A percentile compares a stretch with the other conserved stretches of the same genome.
Evolutionary conservation across 2,113 vertebrate species (phyloP).

Genomic region (Etia nguti): DNA sequence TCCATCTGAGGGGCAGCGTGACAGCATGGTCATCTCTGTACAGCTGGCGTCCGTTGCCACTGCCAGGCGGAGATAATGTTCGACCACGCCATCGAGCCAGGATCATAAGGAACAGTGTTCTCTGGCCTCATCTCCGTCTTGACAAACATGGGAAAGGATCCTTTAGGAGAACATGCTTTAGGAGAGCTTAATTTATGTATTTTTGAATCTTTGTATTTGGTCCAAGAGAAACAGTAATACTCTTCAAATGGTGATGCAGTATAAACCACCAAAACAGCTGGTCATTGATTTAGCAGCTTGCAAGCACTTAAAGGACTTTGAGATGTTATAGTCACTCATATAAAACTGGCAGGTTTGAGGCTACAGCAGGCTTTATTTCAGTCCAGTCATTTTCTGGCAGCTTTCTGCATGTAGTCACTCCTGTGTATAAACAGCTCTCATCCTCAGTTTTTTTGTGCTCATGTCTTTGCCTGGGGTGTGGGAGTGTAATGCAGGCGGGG

Average conservation of each 20-base stretch:
- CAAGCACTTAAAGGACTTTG: background rate
- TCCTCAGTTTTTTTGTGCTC: slow-evolving; percentile 43
- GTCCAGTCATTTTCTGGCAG: slow-evolving; percentile 33
- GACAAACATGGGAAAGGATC: slow-evolving; percentile 46
- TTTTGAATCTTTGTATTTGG: background rate
- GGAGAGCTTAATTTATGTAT: background rate
- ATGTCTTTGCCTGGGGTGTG: slow-evolving; percentile 32
- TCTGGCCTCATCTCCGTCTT: slow-evolving; percentile 14
- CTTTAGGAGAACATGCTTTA: background rate
- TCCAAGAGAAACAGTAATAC: background rate
- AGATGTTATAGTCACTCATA: background rate
- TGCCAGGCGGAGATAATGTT: slow-evolving; percentile 48
- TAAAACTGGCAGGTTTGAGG: slow-evolving; percentile 5
- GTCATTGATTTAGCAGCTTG: slow-evolving; percentile 1
- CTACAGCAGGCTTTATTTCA: slow-evolving; percentile 23
- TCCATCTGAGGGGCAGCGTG: slow-evolving; percentile 50
- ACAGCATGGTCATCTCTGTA: slow-evolving; percentile 57
- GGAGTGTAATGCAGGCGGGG: slow-evolving; percentile 67
- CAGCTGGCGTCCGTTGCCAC: slow-evolving; percentile 52
- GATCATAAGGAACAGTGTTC: slow-evolving; percentile 22
- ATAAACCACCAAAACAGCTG: background rate
- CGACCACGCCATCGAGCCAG: background rate
- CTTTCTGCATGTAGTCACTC: background rate
- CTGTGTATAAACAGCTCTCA: slow-evolving; percentile 43
- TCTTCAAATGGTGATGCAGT: background rate